Evolutionary conservation across 2,113 vertebrate species (phyloP).

Genomic region (Ciconia stormi): DNA sequence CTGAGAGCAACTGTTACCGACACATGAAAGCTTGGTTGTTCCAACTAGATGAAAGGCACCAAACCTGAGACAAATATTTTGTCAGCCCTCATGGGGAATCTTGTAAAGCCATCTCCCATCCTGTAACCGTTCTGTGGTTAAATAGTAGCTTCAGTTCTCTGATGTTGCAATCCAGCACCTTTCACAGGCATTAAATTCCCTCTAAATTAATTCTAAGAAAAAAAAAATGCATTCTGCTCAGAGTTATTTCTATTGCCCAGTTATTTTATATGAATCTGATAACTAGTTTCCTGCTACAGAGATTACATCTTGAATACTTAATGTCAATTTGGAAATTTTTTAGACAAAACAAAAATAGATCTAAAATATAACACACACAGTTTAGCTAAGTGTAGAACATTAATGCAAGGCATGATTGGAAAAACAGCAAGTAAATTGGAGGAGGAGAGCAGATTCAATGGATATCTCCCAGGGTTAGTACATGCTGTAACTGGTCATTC

Average conservation of each 20-base stretch:
- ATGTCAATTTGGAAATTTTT: slow-evolving; percentile 78
- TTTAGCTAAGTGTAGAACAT: slow-evolving; percentile 75
- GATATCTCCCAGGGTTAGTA: slow-evolving; percentile 50
- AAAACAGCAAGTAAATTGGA: slow-evolving; percentile 67
- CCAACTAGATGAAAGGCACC: neutral
- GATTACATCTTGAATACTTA: slow-evolving; percentile 80
- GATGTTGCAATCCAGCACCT: slow-evolving; percentile 68
- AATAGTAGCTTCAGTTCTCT: slow-evolving; percentile 59
- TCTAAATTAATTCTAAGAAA: slow-evolving; percentile 71
- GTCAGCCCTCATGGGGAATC: neutral
- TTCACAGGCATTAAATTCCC: slow-evolving; percentile 70
- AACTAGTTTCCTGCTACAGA: slow-evolving; percentile 71
- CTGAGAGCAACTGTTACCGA: neutral
- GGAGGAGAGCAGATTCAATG: slow-evolving; percentile 45
- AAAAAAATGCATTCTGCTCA: slow-evolving; percentile 65
- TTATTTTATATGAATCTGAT: slow-evolving; percentile 74
- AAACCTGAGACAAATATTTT: neutral
- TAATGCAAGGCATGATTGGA: slow-evolving; percentile 77
- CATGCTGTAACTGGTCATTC: slow-evolving; percentile 44
- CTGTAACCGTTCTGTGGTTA: slow-evolving; percentile 59
- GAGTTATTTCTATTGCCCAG: slow-evolving; percentile 71
- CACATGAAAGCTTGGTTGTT: neutral
- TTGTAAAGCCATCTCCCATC: slow-evolving; percentile 37
- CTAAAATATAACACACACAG: slow-evolving; percentile 72
- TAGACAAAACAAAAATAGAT: slow-evolving; percentile 76